Percentiles rank a stretch among this genome's conserved stretches.
phyloP scores from a whole-genome alignment of 1,140 invertebrate species.

The Thalassaphorura encarpata region DNA sequence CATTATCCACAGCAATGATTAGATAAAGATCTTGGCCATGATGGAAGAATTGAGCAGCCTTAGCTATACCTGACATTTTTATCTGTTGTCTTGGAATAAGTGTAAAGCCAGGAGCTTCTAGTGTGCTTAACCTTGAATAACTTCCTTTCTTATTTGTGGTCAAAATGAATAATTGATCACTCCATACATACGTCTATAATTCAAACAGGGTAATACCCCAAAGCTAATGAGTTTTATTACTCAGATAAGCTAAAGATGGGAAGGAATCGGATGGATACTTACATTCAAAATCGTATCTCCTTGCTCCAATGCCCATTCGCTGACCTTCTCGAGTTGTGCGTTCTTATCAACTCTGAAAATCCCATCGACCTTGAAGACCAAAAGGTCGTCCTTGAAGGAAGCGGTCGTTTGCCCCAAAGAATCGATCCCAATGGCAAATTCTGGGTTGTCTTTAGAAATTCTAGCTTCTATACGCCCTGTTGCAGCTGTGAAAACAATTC shows the following conservation, averaged over 20 bases:
- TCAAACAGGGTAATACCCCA: no score
- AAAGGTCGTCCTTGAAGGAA: background rate
- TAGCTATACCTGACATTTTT: constrained; percentile 10
- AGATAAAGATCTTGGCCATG: constrained; percentile 7
- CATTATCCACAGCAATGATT: constrained; percentile 13
- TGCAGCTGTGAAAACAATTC: no score
- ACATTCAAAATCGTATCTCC: background rate
- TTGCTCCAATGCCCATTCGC: background rate
- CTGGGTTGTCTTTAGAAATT: no score
- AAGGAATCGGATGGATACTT: background rate
- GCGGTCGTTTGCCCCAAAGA: background rate
- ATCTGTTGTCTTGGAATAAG: constrained; percentile 14
- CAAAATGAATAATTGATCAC: constrained; percentile 7
- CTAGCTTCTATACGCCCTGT: no score
- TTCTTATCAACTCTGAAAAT: background rate
- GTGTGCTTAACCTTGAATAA: constrained; percentile 13
- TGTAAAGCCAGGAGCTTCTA: background rate
- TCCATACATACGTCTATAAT: constrained; percentile 12
- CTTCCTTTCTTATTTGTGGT: constrained; percentile 4
- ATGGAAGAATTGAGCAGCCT: constrained; percentile 10
- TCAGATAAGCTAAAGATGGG: background rate
- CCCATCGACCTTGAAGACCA: background rate
- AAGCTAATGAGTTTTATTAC: background rate
- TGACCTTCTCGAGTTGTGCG: constrained; percentile 3
- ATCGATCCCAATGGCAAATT: no score